phyloP scores from a whole-genome alignment of 2,888 invertebrate species.

The Ophion slaviceki region DNA sequence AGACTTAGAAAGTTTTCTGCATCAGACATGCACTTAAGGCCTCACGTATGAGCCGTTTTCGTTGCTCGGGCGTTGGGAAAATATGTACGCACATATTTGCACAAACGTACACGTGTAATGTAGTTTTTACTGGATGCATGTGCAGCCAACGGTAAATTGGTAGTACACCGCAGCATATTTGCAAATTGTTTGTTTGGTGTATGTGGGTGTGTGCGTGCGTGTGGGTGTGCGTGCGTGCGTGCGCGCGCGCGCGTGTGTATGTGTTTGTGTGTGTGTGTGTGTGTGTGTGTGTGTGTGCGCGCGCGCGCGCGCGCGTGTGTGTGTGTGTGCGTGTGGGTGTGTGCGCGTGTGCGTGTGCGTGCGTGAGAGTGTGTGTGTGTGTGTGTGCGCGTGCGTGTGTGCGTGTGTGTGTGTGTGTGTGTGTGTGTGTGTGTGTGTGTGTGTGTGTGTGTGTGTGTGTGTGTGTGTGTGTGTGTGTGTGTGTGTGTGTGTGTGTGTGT shows the following conservation, averaged over 20 bases:
- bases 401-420: background rate
- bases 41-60: slow-evolving; percentile 25
- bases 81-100: slow-evolving; percentile 1
- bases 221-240: background rate
- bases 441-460: background rate
- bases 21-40: slow-evolving; percentile 21
- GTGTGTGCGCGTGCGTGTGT: background rate
- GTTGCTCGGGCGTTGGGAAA: slow-evolving; percentile 11
- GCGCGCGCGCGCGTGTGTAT: background rate
- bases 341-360: background rate
- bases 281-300: background rate
- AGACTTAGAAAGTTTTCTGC: slow-evolving; percentile 57
- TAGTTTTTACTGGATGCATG: slow-evolving; percentile 14
- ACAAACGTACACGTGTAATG: slow-evolving; percentile 12
- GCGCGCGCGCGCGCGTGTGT: background rate
- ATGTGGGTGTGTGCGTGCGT: background rate
- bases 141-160: background rate
- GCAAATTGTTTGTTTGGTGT: slow-evolving; percentile 16
- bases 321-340: background rate
- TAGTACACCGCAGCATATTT: slow-evolving; percentile 15
- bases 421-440: background rate
- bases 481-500: background rate
- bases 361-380: background rate
- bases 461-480: background rate
- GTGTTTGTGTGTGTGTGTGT: background rate